Evolutionary conservation across 2,797 vertebrate genomes (phyloP).

Genomic region (Lophotriccus pileatus): DNA sequence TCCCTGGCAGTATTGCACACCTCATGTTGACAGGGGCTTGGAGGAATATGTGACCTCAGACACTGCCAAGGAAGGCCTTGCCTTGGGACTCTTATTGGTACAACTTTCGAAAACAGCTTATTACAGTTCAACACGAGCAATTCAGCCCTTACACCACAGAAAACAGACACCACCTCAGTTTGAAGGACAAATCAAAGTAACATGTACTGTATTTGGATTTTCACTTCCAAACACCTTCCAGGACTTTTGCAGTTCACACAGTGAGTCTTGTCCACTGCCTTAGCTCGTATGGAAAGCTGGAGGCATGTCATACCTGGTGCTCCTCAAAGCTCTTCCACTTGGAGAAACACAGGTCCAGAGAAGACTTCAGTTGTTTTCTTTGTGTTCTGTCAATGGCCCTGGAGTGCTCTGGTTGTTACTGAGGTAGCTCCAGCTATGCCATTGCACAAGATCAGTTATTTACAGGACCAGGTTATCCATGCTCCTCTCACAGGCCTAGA

Average conservation of each 20-base stretch:
- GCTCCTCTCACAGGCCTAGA: neutral
- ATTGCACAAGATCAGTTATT: neutral
- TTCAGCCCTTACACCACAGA: neutral
- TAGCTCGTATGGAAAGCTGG: neutral
- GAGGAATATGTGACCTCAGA: neutral
- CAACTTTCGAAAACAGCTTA: neutral
- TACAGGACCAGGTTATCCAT: neutral
- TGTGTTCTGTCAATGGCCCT: neutral
- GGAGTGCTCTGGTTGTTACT: neutral
- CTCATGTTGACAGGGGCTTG: neutral
- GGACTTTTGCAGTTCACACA: neutral
- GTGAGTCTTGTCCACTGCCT: neutral
- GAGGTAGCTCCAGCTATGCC: neutral
- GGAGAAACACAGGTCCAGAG: neutral
- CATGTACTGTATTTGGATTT: neutral
- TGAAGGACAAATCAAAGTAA: neutral
- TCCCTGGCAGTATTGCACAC: neutral
- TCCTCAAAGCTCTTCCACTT: neutral
- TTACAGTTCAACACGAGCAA: neutral
- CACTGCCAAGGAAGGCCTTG: neutral
- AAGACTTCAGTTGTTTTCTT: neutral
- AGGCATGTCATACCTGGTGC: neutral
- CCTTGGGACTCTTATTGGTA: neutral
- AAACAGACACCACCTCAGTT: neutral
- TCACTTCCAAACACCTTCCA: neutral